Evolutionary conservation across 2,888 invertebrate genomes (phyloP).

Genomic region (Chloroclysta siterata): DNA sequence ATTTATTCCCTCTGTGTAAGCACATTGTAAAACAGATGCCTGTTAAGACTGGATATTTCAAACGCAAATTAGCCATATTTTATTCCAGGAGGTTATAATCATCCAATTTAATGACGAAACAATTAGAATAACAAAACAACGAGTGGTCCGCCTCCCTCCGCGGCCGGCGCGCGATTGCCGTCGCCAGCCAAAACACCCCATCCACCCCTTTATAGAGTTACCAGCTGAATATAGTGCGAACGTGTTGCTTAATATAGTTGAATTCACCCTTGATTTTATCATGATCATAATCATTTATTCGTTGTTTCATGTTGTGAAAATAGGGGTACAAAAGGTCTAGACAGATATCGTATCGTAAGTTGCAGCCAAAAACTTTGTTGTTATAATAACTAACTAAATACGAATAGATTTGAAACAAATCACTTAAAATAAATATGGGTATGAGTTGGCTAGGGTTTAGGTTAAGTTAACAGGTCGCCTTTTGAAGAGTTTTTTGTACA

Average conservation of each 20-base stretch:
- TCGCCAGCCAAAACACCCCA: slow-evolving; percentile 6
- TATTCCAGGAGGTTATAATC: slow-evolving; percentile 27
- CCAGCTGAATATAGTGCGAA: background rate
- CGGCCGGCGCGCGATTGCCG: slow-evolving; percentile 32
- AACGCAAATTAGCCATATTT: slow-evolving; percentile 33
- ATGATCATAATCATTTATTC: too few relatives aligned
- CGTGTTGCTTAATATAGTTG: background rate
- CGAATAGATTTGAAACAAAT: too few relatives aligned
- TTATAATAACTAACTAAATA: too few relatives aligned
- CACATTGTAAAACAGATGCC: background rate
- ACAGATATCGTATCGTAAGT: too few relatives aligned
- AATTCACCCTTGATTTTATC: background rate
- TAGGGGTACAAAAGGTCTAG: too few relatives aligned
- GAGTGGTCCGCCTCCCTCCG: slow-evolving; percentile 31
- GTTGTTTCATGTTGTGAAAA: too few relatives aligned
- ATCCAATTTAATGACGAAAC: slow-evolving; percentile 40
- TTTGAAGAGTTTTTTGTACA: too few relatives aligned
- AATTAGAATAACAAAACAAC: slow-evolving; percentile 34
- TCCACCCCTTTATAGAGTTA: slow-evolving; percentile 11
- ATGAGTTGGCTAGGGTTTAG: too few relatives aligned
- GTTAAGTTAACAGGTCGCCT: too few relatives aligned
- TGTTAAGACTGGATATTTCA: slow-evolving; percentile 1
- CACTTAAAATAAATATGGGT: too few relatives aligned
- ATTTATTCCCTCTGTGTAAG: too few relatives aligned
- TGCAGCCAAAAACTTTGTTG: too few relatives aligned